Percentiles rank a stretch among this genome's conserved stretches.
phyloP scores from a whole-genome alignment of 2,888 invertebrate species.

The Leptinotarsa juncta region DNA sequence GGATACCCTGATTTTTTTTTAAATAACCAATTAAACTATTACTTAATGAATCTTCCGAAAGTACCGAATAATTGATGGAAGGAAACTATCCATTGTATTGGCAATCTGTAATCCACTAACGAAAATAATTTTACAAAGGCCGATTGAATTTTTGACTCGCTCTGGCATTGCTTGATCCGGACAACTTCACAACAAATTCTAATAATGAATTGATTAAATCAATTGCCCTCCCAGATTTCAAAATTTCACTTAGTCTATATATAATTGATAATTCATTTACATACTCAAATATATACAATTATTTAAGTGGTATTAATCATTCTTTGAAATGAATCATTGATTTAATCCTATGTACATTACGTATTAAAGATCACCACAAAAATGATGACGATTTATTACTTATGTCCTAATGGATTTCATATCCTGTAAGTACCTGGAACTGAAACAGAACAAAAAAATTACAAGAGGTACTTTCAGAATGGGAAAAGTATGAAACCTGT shows the following conservation, averaged over 20 bases:
- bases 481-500: no score
- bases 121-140: neutral
- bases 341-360: constrained; percentile 44
- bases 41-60: neutral
- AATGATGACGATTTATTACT: constrained; percentile 45
- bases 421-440: constrained; percentile 41
- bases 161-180: neutral
- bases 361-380: constrained; percentile 50
- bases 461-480: neutral
- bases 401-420: constrained; percentile 32
- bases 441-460: constrained; percentile 30
- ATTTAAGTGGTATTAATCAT: constrained; percentile 34
- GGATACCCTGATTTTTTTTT: no score
- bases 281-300: constrained; percentile 39
- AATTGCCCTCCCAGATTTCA: neutral
- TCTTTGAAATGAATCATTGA: constrained; percentile 37
- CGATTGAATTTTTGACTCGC: neutral
- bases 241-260: constrained; percentile 30
- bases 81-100: neutral
- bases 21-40: neutral
- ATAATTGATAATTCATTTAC: constrained; percentile 29
- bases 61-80: constrained; percentile 1
- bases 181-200: constrained; percentile 8
- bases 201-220: neutral
- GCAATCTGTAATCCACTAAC: neutral